Evolutionary conservation across 1,140 invertebrate genomes (phyloP).

Genomic region (Procambarus virginalis): DNA sequence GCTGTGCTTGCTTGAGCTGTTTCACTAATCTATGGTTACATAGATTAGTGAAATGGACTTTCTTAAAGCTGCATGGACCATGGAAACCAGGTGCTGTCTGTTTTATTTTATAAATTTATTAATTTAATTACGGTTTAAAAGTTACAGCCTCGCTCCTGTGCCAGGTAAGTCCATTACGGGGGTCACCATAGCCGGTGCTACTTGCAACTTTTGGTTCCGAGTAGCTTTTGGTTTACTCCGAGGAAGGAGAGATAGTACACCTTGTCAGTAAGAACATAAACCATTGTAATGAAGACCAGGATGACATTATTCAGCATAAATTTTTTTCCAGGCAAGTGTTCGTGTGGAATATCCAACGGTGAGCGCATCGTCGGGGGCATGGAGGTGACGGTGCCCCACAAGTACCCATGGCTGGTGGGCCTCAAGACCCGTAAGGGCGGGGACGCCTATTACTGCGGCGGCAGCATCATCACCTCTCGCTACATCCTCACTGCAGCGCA

Average conservation of each 20-base stretch:
- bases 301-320: neutral
- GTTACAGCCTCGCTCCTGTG: too few relatives aligned
- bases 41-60: too few relatives aligned
- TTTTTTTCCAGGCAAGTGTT: neutral
- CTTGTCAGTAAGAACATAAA: too few relatives aligned
- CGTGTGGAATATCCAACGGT: neutral
- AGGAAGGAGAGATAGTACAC: neutral
- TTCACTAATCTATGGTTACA: too few relatives aligned
- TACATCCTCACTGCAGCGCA: constrained; percentile 68
- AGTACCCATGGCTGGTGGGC: constrained; percentile 68
- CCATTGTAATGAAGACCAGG: too few relatives aligned
- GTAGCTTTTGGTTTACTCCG: too few relatives aligned
- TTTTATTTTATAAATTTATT: too few relatives aligned
- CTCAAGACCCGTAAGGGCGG: neutral
- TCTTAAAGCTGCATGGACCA: neutral
- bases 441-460: constrained; percentile 33
- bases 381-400: neutral
- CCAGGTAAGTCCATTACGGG: too few relatives aligned
- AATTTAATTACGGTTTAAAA: too few relatives aligned
- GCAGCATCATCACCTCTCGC: constrained; percentile 59
- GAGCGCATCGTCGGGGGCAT: neutral
- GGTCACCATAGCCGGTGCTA: too few relatives aligned
- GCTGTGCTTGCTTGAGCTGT: too few relatives aligned
- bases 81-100: neutral
- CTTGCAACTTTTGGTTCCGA: too few relatives aligned